These are phyloP conservation scores for Egretta garzetta DNA, from an alignment of 2,113 vertebrate genomes.

Conservation along the genomic window DNA sequence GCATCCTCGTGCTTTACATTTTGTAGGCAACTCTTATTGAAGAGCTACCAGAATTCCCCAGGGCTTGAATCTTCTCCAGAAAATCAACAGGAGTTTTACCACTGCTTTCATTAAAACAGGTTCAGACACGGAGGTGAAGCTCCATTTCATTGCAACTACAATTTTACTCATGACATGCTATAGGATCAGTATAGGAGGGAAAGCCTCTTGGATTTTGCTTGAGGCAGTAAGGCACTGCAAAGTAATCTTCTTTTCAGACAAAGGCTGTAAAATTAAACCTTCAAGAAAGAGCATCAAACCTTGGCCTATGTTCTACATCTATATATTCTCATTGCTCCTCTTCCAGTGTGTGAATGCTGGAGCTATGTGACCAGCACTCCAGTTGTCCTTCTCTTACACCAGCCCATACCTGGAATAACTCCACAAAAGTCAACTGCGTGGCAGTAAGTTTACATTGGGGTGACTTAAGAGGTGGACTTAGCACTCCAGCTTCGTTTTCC, in stretches of 20 bases:
- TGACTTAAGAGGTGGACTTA: background rate
- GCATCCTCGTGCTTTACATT: background rate
- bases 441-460: background rate
- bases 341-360: background rate
- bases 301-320: background rate
- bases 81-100: background rate
- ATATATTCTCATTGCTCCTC: background rate
- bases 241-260: background rate
- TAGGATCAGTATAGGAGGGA: background rate
- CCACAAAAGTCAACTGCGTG: background rate
- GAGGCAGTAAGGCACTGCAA: background rate
- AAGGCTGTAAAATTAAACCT: background rate
- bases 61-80: background rate
- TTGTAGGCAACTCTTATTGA: background rate
- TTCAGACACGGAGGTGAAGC: background rate
- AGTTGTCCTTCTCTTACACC: background rate
- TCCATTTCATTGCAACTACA: background rate
- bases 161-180: background rate
- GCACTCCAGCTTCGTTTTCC: background rate
- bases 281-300: background rate
- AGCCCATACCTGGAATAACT: background rate
- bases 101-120: background rate
- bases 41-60: background rate
- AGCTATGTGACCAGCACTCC: background rate
- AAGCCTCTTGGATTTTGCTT: background rate